Evolutionary conservation across 2,797 vertebrate genomes (phyloP).

Genomic region (Peromyscus eremicus): DNA sequence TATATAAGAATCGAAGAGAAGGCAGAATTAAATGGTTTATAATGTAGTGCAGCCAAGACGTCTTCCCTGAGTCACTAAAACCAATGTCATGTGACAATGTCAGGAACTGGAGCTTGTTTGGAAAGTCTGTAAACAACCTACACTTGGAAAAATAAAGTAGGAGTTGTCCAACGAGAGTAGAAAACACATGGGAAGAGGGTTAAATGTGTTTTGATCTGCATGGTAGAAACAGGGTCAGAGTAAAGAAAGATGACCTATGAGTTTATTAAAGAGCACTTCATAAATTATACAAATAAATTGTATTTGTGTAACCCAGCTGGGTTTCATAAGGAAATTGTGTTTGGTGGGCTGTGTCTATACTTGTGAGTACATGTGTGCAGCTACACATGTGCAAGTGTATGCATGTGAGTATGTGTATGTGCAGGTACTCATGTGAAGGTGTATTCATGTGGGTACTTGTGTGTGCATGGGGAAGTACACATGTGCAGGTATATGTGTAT

Average conservation of each 20-base stretch:
- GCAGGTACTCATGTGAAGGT: background rate
- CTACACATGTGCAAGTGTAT: background rate
- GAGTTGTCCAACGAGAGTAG: slow-evolving; percentile 34
- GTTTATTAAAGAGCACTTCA: slow-evolving; percentile 69
- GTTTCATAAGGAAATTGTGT: slow-evolving; percentile 6
- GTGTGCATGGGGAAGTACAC: too few species aligned
- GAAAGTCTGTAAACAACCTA: slow-evolving; percentile 77
- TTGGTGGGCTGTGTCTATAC: background rate
- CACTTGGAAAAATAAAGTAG: slow-evolving; percentile 75
- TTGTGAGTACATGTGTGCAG: background rate
- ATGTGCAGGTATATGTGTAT: background rate
- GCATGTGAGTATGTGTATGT: background rate
- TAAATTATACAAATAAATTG: slow-evolving; percentile 20
- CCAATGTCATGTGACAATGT: slow-evolving; percentile 49
- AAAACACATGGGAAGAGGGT: slow-evolving; percentile 74
- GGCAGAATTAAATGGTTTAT: slow-evolving; percentile 69
- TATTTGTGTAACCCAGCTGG: background rate
- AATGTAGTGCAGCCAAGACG: slow-evolving; percentile 63
- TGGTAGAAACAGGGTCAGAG: slow-evolving; percentile 75
- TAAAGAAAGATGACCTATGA: slow-evolving; percentile 84
- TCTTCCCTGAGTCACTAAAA: slow-evolving; percentile 78
- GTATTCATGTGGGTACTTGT: too few species aligned
- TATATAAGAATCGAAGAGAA: slow-evolving; percentile 75
- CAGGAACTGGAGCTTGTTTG: slow-evolving; percentile 79
- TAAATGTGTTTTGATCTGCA: slow-evolving; percentile 76